Conservation (phyloP, 2,113 vertebrate species). For the Ondatra zibethicus region DNA sequence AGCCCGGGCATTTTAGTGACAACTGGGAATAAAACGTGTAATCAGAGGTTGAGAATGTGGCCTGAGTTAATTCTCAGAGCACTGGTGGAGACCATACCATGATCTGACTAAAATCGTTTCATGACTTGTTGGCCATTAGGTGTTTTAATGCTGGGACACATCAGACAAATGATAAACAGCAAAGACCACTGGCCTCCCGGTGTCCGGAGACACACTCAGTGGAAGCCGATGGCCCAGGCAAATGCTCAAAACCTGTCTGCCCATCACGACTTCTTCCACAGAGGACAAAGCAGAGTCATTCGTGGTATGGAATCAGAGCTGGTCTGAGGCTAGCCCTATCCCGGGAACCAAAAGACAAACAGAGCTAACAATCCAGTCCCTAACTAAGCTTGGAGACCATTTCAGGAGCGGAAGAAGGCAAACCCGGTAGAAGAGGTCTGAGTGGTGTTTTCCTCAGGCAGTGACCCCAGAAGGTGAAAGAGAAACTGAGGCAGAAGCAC, state of each 20-base stretch:
- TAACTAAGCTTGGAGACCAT: background rate
- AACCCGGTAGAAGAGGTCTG: background rate
- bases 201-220: background rate
- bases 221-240: too few relatives aligned
- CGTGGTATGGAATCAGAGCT: background rate
- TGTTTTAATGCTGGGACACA: background rate
- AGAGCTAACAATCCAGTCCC: background rate
- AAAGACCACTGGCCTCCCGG: background rate
- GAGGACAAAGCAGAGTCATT: background rate
- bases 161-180: background rate
- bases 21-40: conserved; percentile 5
- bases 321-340: background rate
- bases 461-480: background rate
- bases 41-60: background rate
- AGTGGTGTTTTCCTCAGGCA: background rate
- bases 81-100: background rate
- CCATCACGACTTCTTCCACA: background rate
- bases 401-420: conserved; percentile 2
- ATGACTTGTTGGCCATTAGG: background rate
- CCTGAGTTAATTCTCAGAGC: background rate
- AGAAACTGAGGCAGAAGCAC: background rate
- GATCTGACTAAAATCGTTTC: background rate
- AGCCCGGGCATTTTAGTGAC: background rate
- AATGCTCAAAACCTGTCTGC: too few relatives aligned
- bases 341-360: background rate